phyloP scores from a whole-genome alignment of 2,113 vertebrate genomes.

The Engystomops pustulosus region DNA sequence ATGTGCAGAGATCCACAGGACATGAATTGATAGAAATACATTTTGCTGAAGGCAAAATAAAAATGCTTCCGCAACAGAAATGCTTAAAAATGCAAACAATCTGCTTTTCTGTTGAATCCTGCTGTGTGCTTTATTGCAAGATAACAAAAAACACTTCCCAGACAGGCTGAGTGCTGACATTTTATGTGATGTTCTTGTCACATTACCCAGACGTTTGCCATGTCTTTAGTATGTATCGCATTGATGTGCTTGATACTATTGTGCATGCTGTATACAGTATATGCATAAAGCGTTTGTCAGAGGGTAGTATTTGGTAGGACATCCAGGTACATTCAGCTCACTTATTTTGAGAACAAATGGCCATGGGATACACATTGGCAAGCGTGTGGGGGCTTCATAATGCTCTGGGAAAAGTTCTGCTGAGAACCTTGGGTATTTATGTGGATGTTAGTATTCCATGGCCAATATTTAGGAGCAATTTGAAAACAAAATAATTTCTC shows the following conservation, averaged over 20 bases:
- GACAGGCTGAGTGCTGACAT: slow-evolving; percentile 22
- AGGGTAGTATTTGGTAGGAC: too few species aligned
- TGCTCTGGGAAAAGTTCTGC: too few species aligned
- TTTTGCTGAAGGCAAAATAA: slow-evolving; percentile 39
- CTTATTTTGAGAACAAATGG: too few species aligned
- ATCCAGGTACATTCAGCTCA: too few species aligned
- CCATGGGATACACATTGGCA: too few species aligned
- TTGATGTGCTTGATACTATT: slow-evolving; percentile 8
- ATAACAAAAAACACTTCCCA: slow-evolving; percentile 30
- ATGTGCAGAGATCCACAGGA: slow-evolving; percentile 49
- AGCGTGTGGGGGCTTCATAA: too few species aligned
- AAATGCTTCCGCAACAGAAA: slow-evolving; percentile 54
- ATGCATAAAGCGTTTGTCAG: too few species aligned
- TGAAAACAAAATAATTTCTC: too few species aligned
- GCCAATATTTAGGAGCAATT: too few species aligned
- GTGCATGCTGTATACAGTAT: background rate
- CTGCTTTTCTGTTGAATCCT: slow-evolving; percentile 51
- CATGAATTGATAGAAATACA: slow-evolving; percentile 48
- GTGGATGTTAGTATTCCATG: too few species aligned
- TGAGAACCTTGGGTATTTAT: too few species aligned
- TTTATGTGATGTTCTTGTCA: slow-evolving; percentile 42
- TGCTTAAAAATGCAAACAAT: slow-evolving; percentile 57
- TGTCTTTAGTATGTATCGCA: slow-evolving; percentile 15
- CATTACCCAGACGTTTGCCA: slow-evolving; percentile 14
- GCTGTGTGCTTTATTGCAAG: slow-evolving; percentile 50